phyloP scores from a whole-genome alignment of 2,888 invertebrate genomes.

The Plebejus anna region DNA sequence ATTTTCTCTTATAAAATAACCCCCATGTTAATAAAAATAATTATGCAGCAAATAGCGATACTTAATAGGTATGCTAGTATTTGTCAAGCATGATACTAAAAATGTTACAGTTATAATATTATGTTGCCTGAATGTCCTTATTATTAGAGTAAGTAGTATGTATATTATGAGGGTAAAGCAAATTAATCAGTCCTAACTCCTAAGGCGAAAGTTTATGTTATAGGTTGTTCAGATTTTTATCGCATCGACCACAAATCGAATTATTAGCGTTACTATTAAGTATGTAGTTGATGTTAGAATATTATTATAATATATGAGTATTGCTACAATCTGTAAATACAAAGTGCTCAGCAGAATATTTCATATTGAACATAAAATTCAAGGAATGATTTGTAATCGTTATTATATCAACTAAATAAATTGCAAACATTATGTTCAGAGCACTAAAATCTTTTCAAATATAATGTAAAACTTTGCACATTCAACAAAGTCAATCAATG shows the following conservation, averaged over 20 bases:
- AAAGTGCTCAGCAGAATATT: neutral
- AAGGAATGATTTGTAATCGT: neutral
- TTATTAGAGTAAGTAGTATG: no score
- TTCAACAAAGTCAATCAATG: no score
- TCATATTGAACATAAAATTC: neutral
- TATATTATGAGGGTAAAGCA: neutral
- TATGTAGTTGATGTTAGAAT: conserved; percentile 20
- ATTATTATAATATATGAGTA: neutral
- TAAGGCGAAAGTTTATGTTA: neutral
- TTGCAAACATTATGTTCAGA: no score
- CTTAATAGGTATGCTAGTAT: no score
- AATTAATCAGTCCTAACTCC: neutral
- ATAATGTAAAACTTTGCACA: neutral
- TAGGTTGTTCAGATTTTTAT: neutral
- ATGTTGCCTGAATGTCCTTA: no score
- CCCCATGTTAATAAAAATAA: neutral
- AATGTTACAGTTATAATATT: no score
- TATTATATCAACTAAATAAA: neutral
- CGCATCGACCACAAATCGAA: conserved; percentile 15
- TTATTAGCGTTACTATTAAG: conserved; percentile 6
- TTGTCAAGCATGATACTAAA: no score
- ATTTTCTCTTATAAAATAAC: neutral
- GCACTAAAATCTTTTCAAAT: neutral
- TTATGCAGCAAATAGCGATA: neutral
- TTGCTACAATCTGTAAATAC: neutral